Percentiles rank a stretch among this genome's conserved stretches.
Evolutionary conservation across 2,797 vertebrate species (phyloP).

Genomic region (Phrynocephalus guinanensis): DNA sequence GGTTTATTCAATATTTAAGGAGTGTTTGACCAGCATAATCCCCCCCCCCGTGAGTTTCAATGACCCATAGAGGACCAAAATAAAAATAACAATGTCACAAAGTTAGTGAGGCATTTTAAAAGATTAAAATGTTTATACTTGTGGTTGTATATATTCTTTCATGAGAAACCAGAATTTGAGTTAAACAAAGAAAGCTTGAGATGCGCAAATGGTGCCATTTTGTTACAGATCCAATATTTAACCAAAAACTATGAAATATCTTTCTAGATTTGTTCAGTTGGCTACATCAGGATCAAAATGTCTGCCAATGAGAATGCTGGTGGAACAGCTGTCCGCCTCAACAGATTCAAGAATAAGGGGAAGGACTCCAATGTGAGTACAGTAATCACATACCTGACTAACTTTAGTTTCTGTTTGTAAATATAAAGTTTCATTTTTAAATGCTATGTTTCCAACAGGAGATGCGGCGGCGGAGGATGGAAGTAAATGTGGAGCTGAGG

Average conservation of each 20-base stretch:
- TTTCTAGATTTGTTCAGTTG: not conserved
- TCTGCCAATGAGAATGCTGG: conserved; percentile 83
- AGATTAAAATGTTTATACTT: not conserved
- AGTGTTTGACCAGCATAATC: too few relatives aligned
- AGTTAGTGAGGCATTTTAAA: not conserved
- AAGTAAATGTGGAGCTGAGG: conserved; percentile 95
- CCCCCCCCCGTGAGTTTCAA: too few relatives aligned
- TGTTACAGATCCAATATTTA: not conserved
- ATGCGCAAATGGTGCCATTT: not conserved
- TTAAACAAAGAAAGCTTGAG: not conserved
- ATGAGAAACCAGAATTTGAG: not conserved
- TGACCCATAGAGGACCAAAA: too few relatives aligned
- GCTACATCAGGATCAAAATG: conserved; percentile 77
- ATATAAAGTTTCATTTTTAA: not conserved
- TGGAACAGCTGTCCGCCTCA: conserved; percentile 82
- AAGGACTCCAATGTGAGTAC: conserved; percentile 89
- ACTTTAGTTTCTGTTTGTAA: not conserved
- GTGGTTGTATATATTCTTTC: not conserved
- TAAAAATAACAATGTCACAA: not conserved
- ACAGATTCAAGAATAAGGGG: conserved; percentile 97
- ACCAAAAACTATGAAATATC: not conserved
- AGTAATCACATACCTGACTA: conserved; percentile 23
- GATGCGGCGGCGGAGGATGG: conserved; percentile 90
- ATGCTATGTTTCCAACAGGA: conserved; percentile 73
- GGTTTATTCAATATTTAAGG: too few relatives aligned